Conservation (phyloP, 2,888 invertebrate species). For the Euplagia quadripunctaria region DNA sequence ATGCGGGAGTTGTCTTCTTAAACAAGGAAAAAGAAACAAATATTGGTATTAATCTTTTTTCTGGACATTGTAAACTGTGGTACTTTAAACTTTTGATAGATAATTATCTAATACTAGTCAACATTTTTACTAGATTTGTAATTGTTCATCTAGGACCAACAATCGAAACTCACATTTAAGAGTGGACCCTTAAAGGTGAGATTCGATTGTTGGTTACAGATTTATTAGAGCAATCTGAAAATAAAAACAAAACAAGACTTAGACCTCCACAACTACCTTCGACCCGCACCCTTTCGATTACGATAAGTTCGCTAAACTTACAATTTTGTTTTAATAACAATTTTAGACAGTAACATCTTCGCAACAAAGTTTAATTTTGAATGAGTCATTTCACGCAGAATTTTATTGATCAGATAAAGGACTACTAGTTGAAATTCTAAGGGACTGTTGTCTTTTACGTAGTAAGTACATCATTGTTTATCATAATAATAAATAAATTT, state of each 20-base stretch:
- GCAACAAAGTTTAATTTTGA: constrained; percentile 11
- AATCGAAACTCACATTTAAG: background rate
- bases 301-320: constrained; percentile 18
- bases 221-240: background rate
- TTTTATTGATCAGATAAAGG: constrained; percentile 45
- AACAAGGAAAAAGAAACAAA: no score
- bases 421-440: constrained; percentile 27
- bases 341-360: constrained; percentile 12
- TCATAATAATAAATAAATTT: background rate
- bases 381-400: background rate
- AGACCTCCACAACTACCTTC: constrained; percentile 27
- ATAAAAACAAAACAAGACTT: constrained; percentile 32
- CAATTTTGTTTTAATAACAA: background rate
- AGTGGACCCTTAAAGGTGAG: no score
- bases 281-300: constrained; percentile 31
- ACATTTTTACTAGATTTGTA: no score
- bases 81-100: no score
- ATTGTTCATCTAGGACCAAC: background rate
- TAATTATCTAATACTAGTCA: no score
- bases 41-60: no score
- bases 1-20: no score
- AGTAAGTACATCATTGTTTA: constrained; percentile 10
- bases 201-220: background rate
- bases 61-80: no score
- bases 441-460: constrained; percentile 19